A percentile compares a stretch with the other conserved stretches of the same genome.
Conservation (phyloP, 2,888 invertebrate genomes). For the Ormia ochracea region DNA sequence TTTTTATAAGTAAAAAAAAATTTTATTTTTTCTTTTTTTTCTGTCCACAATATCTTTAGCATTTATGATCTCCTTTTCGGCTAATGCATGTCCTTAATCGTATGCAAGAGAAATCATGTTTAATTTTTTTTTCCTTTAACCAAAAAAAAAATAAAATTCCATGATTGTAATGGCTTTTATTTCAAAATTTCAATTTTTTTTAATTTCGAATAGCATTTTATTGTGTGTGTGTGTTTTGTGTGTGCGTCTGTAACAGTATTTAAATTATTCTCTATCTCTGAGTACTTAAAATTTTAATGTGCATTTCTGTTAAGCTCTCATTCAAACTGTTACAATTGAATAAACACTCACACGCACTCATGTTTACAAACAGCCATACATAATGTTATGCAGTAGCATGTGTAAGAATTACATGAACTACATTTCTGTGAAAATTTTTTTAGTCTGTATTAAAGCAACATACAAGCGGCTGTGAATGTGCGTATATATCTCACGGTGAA, state of each 20-base stretch:
- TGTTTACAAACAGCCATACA: background rate
- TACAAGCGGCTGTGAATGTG: background rate
- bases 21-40: too few species aligned
- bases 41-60: too few species aligned
- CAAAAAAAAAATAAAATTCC: constrained; percentile 32
- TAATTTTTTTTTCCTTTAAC: background rate
- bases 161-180: constrained; percentile 28
- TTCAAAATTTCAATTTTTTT: background rate
- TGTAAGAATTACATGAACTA: constrained; percentile 17
- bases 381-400: background rate
- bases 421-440: constrained; percentile 8
- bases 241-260: background rate
- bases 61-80: too few species aligned
- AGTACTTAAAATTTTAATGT: constrained; percentile 53
- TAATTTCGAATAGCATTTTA: background rate
- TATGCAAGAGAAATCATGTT: background rate
- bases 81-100: background rate
- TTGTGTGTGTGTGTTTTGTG: background rate
- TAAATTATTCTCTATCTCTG: constrained; percentile 35
- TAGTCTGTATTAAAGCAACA: background rate
- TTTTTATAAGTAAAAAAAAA: too few species aligned
- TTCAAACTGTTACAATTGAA: constrained; percentile 46
- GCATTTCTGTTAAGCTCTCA: constrained; percentile 21
- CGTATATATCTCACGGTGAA: too few species aligned
- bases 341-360: constrained; percentile 3